phyloP scores from a whole-genome alignment of 2,888 invertebrate genomes.

The Callyntrura sp. region DNA sequence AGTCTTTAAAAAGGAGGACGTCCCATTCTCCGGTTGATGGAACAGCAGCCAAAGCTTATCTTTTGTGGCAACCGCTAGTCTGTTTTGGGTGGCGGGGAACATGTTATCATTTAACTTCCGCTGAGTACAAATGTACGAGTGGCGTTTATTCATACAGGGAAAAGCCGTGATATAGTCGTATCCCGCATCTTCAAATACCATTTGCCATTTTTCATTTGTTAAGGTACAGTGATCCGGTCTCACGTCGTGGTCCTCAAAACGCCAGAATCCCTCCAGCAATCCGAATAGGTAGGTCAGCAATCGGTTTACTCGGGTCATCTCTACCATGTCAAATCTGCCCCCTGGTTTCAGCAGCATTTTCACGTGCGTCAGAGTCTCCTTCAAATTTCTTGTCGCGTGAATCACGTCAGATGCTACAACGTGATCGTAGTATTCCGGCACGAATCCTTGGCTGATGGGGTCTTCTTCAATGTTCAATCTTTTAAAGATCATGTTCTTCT shows the following conservation, averaged over 20 bases:
- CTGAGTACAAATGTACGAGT: neutral
- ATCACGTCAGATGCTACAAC: constrained; percentile 68
- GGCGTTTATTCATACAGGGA: neutral
- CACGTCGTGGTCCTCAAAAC: constrained; percentile 43
- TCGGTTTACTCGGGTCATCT: constrained; percentile 26
- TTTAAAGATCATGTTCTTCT: constrained; percentile 19
- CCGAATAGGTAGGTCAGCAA: constrained; percentile 37
- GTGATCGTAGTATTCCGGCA: constrained; percentile 61
- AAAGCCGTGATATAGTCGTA: neutral
- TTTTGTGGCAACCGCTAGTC: neutral
- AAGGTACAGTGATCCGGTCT: constrained; percentile 38
- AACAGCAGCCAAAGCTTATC: constrained; percentile 23
- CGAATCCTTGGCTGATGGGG: constrained; percentile 67
- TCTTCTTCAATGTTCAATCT: constrained; percentile 62
- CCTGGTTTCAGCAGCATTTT: constrained; percentile 39
- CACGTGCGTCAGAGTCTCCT: constrained; percentile 32
- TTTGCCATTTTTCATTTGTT: neutral
- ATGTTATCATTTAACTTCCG: neutral
- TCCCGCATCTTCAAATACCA: neutral
- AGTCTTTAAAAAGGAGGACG: neutral
- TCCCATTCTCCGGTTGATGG: neutral
- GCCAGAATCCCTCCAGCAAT: constrained; percentile 40
- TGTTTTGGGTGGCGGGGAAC: neutral
- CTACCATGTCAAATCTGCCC: constrained; percentile 61
- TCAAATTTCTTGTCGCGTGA: constrained; percentile 67